Evolutionary conservation across 2,113 vertebrate genomes (phyloP).

Genomic region (Oncorhynchus kisutch): DNA sequence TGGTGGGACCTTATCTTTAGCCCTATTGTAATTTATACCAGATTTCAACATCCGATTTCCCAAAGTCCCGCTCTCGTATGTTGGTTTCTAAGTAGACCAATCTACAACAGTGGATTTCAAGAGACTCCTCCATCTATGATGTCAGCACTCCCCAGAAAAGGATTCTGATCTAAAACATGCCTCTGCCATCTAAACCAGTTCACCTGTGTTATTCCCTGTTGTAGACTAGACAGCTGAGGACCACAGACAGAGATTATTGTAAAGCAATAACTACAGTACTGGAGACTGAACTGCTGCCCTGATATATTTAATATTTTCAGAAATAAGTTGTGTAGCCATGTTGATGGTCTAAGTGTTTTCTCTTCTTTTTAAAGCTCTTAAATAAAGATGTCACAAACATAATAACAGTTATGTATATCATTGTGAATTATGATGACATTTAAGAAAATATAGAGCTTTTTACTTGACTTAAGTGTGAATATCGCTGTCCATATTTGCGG

Average conservation of each 20-base stretch:
- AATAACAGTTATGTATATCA: too few relatives aligned
- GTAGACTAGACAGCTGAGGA: not conserved
- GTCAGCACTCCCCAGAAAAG: not conserved
- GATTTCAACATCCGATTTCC: not conserved
- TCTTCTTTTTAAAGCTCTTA: not conserved
- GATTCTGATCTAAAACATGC: too few relatives aligned
- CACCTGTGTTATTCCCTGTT: not conserved
- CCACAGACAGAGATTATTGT: not conserved
- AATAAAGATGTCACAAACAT: not conserved
- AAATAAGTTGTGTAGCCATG: not conserved
- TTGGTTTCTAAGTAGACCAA: not conserved
- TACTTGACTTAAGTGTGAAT: too few relatives aligned
- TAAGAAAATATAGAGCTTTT: too few relatives aligned
- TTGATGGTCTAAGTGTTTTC: not conserved
- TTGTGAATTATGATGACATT: too few relatives aligned
- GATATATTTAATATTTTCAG: not conserved
- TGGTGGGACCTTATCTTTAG: not conserved
- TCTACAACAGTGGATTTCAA: not conserved
- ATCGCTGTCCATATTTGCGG: too few relatives aligned
- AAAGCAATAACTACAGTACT: not conserved
- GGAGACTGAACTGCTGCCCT: not conserved
- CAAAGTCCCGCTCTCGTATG: not conserved
- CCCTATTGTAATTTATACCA: not conserved
- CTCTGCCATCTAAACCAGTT: too few relatives aligned
- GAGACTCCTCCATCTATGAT: not conserved